Evolutionary conservation across 2,888 invertebrate genomes (phyloP).

Genomic region (Ennomos fuscantarius): DNA sequence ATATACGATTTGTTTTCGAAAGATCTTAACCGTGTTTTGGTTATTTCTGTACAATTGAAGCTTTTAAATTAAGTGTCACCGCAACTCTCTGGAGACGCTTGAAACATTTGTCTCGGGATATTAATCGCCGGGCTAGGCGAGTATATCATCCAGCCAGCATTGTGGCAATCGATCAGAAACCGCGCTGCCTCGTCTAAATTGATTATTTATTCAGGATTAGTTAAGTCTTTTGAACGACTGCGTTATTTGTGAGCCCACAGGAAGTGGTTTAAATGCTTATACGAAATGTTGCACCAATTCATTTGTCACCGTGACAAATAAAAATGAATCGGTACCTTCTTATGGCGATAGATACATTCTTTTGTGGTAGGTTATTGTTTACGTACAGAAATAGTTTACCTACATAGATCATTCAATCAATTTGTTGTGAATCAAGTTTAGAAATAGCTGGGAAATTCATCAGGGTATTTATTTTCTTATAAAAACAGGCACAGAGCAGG

Average conservation of each 20-base stretch:
- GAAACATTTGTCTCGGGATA: slow-evolving; percentile 83
- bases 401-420: no score
- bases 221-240: slow-evolving; percentile 74
- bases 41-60: slow-evolving; percentile 85
- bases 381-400: no score
- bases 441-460: no score
- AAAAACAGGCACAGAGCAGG: no score
- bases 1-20: slow-evolving; percentile 84
- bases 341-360: no score
- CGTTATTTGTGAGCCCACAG: slow-evolving; percentile 77
- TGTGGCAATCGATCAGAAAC: slow-evolving; percentile 83
- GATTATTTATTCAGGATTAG: slow-evolving; percentile 82
- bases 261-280: slow-evolving; percentile 70
- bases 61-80: slow-evolving; percentile 85
- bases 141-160: slow-evolving; percentile 82
- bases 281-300: slow-evolving; percentile 50
- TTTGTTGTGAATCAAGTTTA: no score
- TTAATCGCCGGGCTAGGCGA: slow-evolving; percentile 80
- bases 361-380: no score
- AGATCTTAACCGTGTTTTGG: slow-evolving; percentile 84
- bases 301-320: slow-evolving; percentile 59
- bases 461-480: no score
- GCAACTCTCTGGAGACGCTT: slow-evolving; percentile 80
- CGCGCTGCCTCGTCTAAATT: slow-evolving; percentile 76
- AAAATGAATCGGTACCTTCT: no score